Base-by-base conservation (phyloP, 2,797 vertebrate genomes). In the Chloroceryle amazona region DNA sequence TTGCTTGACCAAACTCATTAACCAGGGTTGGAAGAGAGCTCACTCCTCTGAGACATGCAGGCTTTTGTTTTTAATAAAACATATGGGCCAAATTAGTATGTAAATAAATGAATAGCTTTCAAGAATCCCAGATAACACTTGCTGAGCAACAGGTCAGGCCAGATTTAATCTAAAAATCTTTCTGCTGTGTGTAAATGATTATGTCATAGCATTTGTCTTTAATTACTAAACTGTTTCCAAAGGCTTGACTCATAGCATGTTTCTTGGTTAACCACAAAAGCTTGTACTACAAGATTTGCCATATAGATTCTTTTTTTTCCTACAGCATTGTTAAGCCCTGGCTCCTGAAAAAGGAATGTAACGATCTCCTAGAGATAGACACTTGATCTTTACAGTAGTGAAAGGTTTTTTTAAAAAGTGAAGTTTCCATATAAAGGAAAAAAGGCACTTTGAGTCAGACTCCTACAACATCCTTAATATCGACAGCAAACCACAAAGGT, bases 151-250 rank as follows among this genome's bases (percentile, higher is more conserved):
- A 91, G 98, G 97, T 98, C 98, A 98, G 91, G 97, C 97, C 97
- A 98, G 96, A 98, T 98, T 97, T 98, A 98, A 98, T 98, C 98
- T 98, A 96, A 97, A 98, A 98, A 96, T 97, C 97, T 97, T 97
- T 98, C 97, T 96, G 96, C 97, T 97, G 95, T 25, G 7, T 98
- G 97, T 98, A 98, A 98, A 98, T 98, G 98, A 97, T 98, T 98
- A 98, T 98, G 98, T 98, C 98, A 98, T 98, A 97, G 97, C 98
- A 98, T 98, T 98, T 98, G 98, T 98, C 98, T 98, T 98, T 98
- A 98, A 98, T 98, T 98, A 98, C 95, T 97, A 96, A 97, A 96
- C 96, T 97, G 97, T 98, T 98, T 98, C 98, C 98, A 98, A 98
- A 98, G 97, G 87, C 92, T 98, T 98, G 98, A 98, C 97, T 98